Evolutionary conservation across 2,888 invertebrate species (phyloP), one percentile per base, ranked within the genome.

Genomic region (Neria commutata): DNA sequence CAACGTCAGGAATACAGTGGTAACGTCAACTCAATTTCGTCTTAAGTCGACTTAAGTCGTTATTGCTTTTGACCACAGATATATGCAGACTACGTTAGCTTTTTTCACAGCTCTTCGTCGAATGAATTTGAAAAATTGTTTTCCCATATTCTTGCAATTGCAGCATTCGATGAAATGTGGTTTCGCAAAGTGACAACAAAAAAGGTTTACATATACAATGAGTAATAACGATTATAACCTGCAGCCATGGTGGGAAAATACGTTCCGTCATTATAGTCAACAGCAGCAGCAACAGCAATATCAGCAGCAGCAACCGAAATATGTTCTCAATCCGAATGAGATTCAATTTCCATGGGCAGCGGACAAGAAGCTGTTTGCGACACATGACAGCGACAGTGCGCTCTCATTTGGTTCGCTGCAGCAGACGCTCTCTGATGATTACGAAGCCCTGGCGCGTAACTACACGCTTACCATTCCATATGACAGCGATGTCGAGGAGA

Each of bases 211-310:
- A 23, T 48, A 25, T 56, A 72, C 67, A 61, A 76, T 76, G 74
- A 73, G 70, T 65, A 69, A 66, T 65, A 74, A 73, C 61, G n/a
- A n/a, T n/a, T n/a, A n/a, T n/a, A 76, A 71, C 65, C 65, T 73
- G 64, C 73, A 74, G 62, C 68, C 76, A 76, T 78, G 78, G 77
- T 78, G 78, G 77, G 77, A 77, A 70, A 71, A 71, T 59, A 68
- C 70, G 61, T 70, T 74, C 66, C 72, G 66, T 57, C 69, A 73
- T 48, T 73, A 78, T 48, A 75, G 72, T n/a, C 65, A 64, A n/a
- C 59, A 54, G n/a, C 60, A 56, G 17, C 56, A 55, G 19, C 51
- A 57, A 2, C 60, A 63, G 25, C 56, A 47, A 19, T 33, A 48
- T 16, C 56, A 50, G 33, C 33, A 37, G 10, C 26, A 29, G 21